These are phyloP conservation scores for Acrobasis repandana DNA, from an alignment of 2,888 invertebrate species.

Conservation along the genomic window DNA sequence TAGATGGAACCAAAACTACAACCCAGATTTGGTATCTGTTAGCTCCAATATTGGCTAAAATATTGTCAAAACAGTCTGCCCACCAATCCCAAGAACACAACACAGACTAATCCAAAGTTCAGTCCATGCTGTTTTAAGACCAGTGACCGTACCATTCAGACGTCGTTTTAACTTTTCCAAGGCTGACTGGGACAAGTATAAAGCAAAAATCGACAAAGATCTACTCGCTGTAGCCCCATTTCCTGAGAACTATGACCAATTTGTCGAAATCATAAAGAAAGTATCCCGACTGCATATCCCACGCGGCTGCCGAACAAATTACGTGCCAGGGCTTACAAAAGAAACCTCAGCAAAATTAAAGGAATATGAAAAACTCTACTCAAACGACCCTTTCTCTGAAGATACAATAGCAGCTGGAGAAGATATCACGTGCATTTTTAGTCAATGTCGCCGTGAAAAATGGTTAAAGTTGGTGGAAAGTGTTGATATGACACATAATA, in stretches of 20 bases:
- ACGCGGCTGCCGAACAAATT: background rate
- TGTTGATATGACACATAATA: too few species aligned
- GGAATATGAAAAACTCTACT: background rate
- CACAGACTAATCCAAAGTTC: background rate
- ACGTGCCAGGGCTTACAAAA: background rate
- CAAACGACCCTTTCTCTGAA: background rate
- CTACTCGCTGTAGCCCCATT: background rate
- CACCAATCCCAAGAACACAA: background rate
- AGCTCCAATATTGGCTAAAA: too few species aligned
- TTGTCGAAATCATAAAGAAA: background rate
- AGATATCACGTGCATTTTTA: background rate
- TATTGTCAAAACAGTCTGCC: background rate
- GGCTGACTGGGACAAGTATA: background rate
- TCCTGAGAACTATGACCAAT: background rate
- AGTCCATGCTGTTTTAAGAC: background rate
- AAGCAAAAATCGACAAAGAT: background rate
- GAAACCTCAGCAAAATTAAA: background rate
- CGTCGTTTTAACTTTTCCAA: constrained; percentile 1
- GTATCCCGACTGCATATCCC: background rate
- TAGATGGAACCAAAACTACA: too few species aligned
- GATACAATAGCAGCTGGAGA: background rate
- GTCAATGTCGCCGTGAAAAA: background rate
- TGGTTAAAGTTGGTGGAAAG: background rate
- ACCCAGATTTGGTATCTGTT: too few species aligned
- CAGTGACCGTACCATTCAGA: background rate